phyloP scores from a whole-genome alignment of 2,797 vertebrate genomes.

The Phalanger gymnotis region DNA sequence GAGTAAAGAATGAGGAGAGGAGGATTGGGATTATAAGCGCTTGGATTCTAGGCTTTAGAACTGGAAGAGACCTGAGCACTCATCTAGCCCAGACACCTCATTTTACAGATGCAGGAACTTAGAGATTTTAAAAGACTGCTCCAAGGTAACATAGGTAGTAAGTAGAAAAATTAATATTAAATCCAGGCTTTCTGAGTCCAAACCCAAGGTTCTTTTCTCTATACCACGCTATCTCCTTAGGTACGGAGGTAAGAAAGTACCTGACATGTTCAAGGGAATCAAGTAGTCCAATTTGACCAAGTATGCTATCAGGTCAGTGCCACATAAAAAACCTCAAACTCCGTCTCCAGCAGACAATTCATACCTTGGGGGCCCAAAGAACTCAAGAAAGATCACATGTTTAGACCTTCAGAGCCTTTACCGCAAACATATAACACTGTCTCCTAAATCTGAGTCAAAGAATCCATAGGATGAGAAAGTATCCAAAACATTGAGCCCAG shows the following conservation, averaged over 20 bases:
- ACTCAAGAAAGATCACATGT: not conserved
- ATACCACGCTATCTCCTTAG: not conserved
- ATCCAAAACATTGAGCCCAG: not conserved
- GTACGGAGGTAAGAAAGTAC: not conserved
- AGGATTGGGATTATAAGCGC: not conserved
- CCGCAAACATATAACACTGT: not conserved
- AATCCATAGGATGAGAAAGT: not conserved
- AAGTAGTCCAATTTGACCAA: not conserved
- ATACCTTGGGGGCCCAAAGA: not conserved
- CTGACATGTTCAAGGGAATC: not conserved
- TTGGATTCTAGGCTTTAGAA: not conserved
- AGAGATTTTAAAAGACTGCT: not conserved
- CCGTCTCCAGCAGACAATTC: not conserved
- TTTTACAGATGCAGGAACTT: not conserved
- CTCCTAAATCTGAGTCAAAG: not conserved
- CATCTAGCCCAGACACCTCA: not conserved
- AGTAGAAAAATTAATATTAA: not conserved
- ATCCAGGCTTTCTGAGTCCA: not conserved
- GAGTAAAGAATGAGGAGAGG: not conserved
- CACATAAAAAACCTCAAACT: not conserved
- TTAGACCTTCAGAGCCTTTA: not conserved
- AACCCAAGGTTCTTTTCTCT: not conserved
- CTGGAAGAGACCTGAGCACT: not conserved
- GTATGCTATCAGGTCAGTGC: not conserved
- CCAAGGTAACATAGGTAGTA: not conserved